A percentile compares a stretch with the other conserved stretches of the same genome.
These are phyloP conservation scores for Crossocerus cetratus DNA, from an alignment of 2,888 invertebrate species.

Conservation along the genomic window DNA sequence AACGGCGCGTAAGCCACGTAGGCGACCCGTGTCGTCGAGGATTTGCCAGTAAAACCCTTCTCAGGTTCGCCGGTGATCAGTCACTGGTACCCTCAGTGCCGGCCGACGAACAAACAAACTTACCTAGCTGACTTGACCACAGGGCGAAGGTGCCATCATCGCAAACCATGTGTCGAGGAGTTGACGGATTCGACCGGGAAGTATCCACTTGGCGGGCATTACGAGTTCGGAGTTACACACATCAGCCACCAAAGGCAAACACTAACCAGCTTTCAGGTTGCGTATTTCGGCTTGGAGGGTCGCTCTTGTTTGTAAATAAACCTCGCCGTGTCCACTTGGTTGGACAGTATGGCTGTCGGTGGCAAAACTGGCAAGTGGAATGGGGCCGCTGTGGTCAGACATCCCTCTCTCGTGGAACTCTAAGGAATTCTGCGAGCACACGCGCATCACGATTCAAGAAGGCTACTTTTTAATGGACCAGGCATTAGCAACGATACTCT, in stretches of 20 bases:
- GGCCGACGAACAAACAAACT: conserved; percentile 57
- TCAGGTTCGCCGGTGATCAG: conserved; percentile 62
- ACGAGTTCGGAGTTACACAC: not conserved
- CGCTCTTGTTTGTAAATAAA: no score
- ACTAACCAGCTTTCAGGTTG: not conserved
- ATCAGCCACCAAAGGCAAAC: no score
- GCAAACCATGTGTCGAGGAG: conserved; percentile 51
- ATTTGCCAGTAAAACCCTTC: conserved; percentile 60
- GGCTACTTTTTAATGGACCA: conserved; percentile 43
- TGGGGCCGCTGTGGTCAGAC: not conserved
- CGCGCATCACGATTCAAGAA: not conserved
- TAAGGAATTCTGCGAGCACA: conserved; percentile 10
- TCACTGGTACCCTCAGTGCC: conserved; percentile 54
- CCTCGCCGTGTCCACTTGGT: not conserved
- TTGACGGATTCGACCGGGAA: conserved; percentile 49
- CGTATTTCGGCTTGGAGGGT: no score
- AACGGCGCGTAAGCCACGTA: conserved; percentile 53
- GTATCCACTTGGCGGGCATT: conserved; percentile 9
- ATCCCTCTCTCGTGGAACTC: not conserved
- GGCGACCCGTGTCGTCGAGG: conserved; percentile 66
- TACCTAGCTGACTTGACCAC: conserved; percentile 49
- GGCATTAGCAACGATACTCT: no score
- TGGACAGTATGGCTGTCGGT: no score
- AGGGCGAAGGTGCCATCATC: conserved; percentile 47
- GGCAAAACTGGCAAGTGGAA: no score